Evolutionary conservation across 2,888 invertebrate genomes (phyloP).

Genomic region (Malthinus flaveolus): DNA sequence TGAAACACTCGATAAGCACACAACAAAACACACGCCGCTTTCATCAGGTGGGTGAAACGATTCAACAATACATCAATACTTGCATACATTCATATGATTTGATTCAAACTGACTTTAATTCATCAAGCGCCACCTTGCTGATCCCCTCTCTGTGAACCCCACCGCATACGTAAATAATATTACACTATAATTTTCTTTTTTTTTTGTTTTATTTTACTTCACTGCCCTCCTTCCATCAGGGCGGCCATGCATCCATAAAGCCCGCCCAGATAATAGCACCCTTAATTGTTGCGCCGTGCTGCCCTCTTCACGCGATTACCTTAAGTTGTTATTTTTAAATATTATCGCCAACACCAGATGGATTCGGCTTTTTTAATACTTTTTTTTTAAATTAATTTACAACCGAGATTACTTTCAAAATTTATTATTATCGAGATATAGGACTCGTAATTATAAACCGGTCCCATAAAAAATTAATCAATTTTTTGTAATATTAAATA

Average conservation of each 20-base stretch:
- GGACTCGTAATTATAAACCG: too few relatives aligned
- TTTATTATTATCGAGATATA: too few relatives aligned
- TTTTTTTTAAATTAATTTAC: too few relatives aligned
- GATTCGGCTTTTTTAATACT: constrained; percentile 7
- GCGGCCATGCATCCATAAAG: constrained; percentile 58
- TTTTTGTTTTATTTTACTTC: constrained; percentile 53
- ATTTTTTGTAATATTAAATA: constrained; percentile 1
- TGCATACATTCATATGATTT: constrained; percentile 55
- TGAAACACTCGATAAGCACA: constrained; percentile 24
- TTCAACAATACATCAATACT: constrained; percentile 35
- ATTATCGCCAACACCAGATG: constrained; percentile 23
- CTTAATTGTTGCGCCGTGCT: constrained; percentile 25
- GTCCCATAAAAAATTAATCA: not conserved
- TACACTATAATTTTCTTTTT: constrained; percentile 54
- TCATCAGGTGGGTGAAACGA: constrained; percentile 31
- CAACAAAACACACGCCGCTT: constrained; percentile 31
- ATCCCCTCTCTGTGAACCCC: constrained; percentile 45
- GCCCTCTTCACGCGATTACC: constrained; percentile 15
- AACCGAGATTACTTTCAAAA: too few relatives aligned
- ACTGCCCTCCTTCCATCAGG: constrained; percentile 54
- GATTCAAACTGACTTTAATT: constrained; percentile 57
- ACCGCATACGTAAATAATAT: constrained; percentile 44
- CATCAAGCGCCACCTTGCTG: constrained; percentile 52
- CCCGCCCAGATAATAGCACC: constrained; percentile 59
- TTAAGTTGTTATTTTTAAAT: not conserved